phyloP scores from a whole-genome alignment of 2,113 vertebrate species.

The Xyrauchen texanus region DNA sequence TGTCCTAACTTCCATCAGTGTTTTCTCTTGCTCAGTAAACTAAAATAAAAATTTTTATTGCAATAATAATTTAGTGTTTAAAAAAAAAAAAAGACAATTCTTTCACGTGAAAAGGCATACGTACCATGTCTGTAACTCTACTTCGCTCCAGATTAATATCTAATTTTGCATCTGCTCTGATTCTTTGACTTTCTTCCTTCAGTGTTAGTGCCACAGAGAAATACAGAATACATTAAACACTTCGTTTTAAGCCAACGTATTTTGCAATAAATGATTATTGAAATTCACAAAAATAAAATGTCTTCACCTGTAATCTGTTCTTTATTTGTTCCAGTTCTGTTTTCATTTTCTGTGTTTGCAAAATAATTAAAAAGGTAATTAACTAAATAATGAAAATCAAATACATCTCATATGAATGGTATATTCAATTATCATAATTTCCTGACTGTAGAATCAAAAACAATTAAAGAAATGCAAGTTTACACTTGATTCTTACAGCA shows the following conservation, averaged over 20 bases:
- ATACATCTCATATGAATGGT: neutral
- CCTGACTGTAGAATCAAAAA: neutral
- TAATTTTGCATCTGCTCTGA: conserved; percentile 87
- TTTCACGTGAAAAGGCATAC: neutral
- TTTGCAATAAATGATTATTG: neutral
- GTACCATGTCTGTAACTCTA: conserved; percentile 88
- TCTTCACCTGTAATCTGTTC: conserved; percentile 84
- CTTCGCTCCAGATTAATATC: conserved; percentile 95
- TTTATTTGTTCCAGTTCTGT: conserved; percentile 88
- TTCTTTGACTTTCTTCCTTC: conserved; percentile 86
- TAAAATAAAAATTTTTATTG: conserved; percentile 54
- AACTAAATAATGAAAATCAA: neutral
- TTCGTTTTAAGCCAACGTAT: neutral
- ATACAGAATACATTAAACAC: neutral
- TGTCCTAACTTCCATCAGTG: conserved; percentile 87
- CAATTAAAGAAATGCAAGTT: neutral
- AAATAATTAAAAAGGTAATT: neutral
- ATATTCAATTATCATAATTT: neutral
- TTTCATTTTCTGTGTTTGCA: conserved; percentile 92
- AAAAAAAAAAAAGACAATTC: neutral
- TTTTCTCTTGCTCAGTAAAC: conserved; percentile 95
- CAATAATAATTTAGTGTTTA: neutral
- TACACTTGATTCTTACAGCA: conserved; percentile 32
- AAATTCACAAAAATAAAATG: conserved; percentile 6
- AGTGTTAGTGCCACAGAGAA: conserved; percentile 40